A percentile compares a stretch with the other conserved stretches of the same genome.
Evolutionary conservation across 1,140 invertebrate species (phyloP).

Genomic region (Drosophila subpulchrella): DNA sequence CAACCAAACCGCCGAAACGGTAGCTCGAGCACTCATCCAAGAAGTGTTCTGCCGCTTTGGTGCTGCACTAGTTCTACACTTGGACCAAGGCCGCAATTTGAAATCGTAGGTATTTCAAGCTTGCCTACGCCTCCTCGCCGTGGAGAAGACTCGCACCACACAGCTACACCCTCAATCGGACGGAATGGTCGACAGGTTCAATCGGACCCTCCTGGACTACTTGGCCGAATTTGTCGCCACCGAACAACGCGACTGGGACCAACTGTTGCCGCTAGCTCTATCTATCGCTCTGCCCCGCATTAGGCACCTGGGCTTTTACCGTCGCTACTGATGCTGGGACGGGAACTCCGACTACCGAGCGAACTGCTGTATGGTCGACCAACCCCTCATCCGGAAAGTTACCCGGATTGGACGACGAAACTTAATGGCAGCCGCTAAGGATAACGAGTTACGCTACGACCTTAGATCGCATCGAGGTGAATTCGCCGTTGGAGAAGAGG

Average conservation of each 20-base stretch:
- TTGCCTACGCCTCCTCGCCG: background rate
- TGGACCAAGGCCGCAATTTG: background rate
- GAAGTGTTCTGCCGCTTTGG: background rate
- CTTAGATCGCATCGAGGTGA: too few relatives aligned
- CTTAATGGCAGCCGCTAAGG: too few relatives aligned
- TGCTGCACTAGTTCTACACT: background rate
- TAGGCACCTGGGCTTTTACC: background rate
- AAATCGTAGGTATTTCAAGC: background rate
- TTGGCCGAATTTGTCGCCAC: background rate
- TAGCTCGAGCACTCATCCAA: background rate
- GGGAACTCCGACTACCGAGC: background rate
- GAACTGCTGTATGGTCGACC: background rate
- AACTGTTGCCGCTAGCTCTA: background rate
- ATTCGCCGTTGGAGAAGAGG: too few relatives aligned
- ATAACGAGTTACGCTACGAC: too few relatives aligned
- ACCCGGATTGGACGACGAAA: too few relatives aligned
- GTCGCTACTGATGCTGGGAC: too few relatives aligned
- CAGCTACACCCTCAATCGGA: constrained; percentile 1
- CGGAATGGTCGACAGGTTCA: constrained; percentile 1
- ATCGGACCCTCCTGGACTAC: background rate
- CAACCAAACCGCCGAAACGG: background rate
- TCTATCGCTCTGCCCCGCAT: background rate
- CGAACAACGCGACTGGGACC: too few relatives aligned
- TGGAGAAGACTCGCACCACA: background rate
- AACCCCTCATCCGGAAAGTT: too few relatives aligned